phyloP scores from a whole-genome alignment of 2,888 invertebrate genomes.

The Orthosia gothica region DNA sequence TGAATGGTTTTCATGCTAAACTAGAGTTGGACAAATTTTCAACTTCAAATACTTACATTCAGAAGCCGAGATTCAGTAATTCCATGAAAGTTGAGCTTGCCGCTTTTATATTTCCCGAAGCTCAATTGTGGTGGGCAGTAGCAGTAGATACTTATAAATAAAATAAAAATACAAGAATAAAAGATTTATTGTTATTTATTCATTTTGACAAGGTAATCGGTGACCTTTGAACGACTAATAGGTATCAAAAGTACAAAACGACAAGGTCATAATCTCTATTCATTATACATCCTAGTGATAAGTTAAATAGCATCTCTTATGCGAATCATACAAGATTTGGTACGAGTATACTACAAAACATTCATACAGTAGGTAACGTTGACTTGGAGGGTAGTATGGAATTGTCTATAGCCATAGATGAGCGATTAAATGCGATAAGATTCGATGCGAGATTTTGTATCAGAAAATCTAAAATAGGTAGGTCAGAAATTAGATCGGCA shows the following conservation, averaged over 20 bases:
- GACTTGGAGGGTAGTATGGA: slow-evolving; percentile 57
- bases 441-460: slow-evolving; percentile 5
- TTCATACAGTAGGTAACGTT: slow-evolving; percentile 78
- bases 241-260: slow-evolving; percentile 90
- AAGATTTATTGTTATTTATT: slow-evolving; percentile 89
- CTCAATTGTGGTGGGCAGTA: too few relatives aligned
- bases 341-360: slow-evolving; percentile 77
- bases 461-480: background rate
- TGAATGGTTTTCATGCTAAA: background rate
- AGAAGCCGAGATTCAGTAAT: background rate
- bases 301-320: slow-evolving; percentile 87
- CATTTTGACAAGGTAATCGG: slow-evolving; percentile 90
- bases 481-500: background rate
- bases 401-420: background rate
- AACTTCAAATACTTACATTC: background rate
- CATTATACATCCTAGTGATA: slow-evolving; percentile 84
- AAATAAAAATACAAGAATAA: slow-evolving; percentile 74
- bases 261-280: slow-evolving; percentile 87
- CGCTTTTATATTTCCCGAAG: background rate
- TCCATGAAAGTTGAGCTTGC: background rate
- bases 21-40: background rate
- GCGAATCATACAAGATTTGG: slow-evolving; percentile 80
- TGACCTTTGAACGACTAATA: slow-evolving; percentile 90
- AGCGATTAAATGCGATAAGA: slow-evolving; percentile 10
- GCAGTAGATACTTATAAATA: slow-evolving; percentile 26